Conservation (phyloP, 2,888 invertebrate species). For the Gandaritis pyraliata region DNA sequence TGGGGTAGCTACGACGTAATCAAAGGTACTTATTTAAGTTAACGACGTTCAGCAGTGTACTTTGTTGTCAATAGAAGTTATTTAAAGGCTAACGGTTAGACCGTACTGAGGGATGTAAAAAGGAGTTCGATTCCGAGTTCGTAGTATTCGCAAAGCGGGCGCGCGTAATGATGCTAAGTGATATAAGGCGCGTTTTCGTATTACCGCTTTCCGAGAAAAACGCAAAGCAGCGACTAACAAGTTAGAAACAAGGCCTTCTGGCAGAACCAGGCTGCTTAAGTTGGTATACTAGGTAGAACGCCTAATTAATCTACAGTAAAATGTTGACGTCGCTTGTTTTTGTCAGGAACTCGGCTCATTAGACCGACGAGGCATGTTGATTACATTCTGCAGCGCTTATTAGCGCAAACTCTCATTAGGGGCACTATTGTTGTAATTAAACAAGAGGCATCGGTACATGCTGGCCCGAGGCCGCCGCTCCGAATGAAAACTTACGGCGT, state of each 20-base stretch:
- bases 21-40: constrained; percentile 84
- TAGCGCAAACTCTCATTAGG: constrained; percentile 84
- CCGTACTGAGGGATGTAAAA: constrained; percentile 41
- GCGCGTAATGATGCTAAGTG: constrained; percentile 43
- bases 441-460: constrained; percentile 72
- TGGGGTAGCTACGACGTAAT: constrained; percentile 84
- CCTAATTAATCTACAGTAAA: constrained; percentile 82
- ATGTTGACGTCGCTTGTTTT: constrained; percentile 80
- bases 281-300: constrained; percentile 65
- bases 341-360: constrained; percentile 82
- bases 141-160: constrained; percentile 39
- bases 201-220: constrained; percentile 61
- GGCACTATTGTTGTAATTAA: constrained; percentile 84
- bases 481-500: constrained; percentile 58
- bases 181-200: constrained; percentile 46
- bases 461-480: constrained; percentile 49
- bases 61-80: constrained; percentile 75
- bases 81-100: constrained; percentile 49
- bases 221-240: constrained; percentile 56
- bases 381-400: constrained; percentile 84
- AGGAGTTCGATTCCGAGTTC: constrained; percentile 45
- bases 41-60: constrained; percentile 78
- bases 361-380: constrained; percentile 83
- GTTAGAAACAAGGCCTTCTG: constrained; percentile 67
- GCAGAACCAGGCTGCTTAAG: constrained; percentile 56